Evolutionary conservation across 1,140 invertebrate genomes (phyloP).

Genomic region (Drosophila tani): DNA sequence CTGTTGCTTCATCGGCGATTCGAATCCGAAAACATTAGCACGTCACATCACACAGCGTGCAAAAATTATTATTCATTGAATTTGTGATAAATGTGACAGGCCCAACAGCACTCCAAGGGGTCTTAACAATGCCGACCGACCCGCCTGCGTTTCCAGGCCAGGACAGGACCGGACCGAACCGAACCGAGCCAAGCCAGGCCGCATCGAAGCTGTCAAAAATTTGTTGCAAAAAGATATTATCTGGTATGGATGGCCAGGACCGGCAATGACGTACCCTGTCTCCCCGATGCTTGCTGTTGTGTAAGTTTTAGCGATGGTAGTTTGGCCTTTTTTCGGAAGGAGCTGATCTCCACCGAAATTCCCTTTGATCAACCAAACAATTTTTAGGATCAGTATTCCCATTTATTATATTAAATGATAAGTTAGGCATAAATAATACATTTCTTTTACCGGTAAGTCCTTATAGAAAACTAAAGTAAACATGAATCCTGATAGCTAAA

Average conservation of each 20-base stretch:
- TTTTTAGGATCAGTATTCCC: too few relatives aligned
- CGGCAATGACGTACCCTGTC: conserved; percentile 18
- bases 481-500: too few relatives aligned
- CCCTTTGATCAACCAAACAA: too few relatives aligned
- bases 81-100: conserved; percentile 84
- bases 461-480: too few relatives aligned
- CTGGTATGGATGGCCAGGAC: conserved; percentile 49
- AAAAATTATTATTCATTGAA: conserved; percentile 85
- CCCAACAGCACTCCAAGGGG: conserved; percentile 70
- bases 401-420: too few relatives aligned
- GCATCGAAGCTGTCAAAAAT: conserved; percentile 82
- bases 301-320: conserved; percentile 14
- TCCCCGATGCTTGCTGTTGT: conserved; percentile 3
- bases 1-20: conserved; percentile 77
- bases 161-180: conserved; percentile 2
- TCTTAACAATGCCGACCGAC: conserved; percentile 40
- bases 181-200: conserved; percentile 8
- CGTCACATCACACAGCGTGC: conserved; percentile 82
- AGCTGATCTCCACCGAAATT: too few relatives aligned
- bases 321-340: background rate
- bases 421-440: too few relatives aligned
- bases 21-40: conserved; percentile 84
- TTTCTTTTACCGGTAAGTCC: too few relatives aligned
- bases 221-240: conserved; percentile 83
- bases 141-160: conserved; percentile 28